These are phyloP conservation scores for Spicauda simplicius DNA, from an alignment of 2,888 invertebrate genomes.

Conservation along the genomic window DNA sequence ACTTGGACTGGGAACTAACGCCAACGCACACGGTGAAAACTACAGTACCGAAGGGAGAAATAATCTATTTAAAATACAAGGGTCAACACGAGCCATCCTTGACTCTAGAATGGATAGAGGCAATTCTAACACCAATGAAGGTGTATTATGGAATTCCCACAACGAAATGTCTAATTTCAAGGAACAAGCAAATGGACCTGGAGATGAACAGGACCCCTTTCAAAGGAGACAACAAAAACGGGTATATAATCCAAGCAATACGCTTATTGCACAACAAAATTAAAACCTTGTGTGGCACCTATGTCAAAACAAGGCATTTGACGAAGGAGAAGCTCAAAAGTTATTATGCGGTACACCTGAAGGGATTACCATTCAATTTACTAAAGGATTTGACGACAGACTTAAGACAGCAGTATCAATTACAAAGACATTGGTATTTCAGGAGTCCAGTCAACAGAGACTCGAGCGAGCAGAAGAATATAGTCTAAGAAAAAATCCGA, in stretches of 20 bases:
- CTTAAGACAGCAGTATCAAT: conserved; percentile 39
- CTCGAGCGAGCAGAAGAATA: conserved; percentile 32
- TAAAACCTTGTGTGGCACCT: conserved; percentile 24
- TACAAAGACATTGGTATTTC: conserved; percentile 42
- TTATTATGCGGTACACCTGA: conserved; percentile 39
- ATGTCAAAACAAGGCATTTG: conserved; percentile 39
- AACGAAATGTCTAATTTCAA: too few relatives aligned
- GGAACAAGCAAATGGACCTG: too few relatives aligned
- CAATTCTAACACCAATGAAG: too few relatives aligned
- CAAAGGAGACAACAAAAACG: too few relatives aligned
- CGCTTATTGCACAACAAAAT: too few relatives aligned
- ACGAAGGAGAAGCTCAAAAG: conserved; percentile 40
- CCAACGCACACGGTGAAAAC: too few relatives aligned
- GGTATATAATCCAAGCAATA: too few relatives aligned
- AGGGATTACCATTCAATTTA: conserved; percentile 42
- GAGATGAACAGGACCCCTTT: too few relatives aligned
- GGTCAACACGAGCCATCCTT: neutral
- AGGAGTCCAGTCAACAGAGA: conserved; percentile 34
- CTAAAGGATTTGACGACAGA: conserved; percentile 37
- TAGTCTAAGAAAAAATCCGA: neutral
- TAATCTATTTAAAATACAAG: too few relatives aligned
- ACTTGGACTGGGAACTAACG: too few relatives aligned
- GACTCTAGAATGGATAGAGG: conserved; percentile 16
- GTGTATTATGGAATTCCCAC: too few relatives aligned
- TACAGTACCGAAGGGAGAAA: too few relatives aligned